Base-by-base conservation (phyloP, 2,888 invertebrate species). In the Pammene aurita region DNA sequence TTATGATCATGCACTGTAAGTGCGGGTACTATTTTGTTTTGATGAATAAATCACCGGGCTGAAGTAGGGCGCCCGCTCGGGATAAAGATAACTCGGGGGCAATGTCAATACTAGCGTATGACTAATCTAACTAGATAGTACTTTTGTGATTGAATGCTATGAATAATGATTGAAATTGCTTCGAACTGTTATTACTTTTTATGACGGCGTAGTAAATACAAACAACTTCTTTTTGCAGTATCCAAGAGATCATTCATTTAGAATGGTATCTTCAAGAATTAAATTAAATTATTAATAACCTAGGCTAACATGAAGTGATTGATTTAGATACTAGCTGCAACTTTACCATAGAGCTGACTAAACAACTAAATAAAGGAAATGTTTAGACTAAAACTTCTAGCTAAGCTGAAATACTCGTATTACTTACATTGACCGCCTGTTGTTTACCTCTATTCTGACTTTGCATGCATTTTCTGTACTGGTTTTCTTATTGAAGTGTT, bases 31-130 rank as follows among this genome's bases (percentile, higher is more conserved):
- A 63, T 72, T 73, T 71, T 62, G 70, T 71, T 71, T 71, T 67
- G 72, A 71, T 73, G 72, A 71, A 62, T 69, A 72, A 74, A 69
- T 71, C 63, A 71, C 71, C 72, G 71, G 72, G 71, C 73, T 70
- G 70, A 75, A 73, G 71, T 74, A 67, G 74, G 72, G 64, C 72
- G 71, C 74, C 60, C 60, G 76, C 75, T 73, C 66, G 72, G 70
- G 77, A 77, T 75, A 76, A 77, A 78, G 75, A 77, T 78, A 77
- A 74, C 74, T 66, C 71, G 64, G 57, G 26, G 67, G 70, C 75
- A 74, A 52, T 71, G 71, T 65, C 72, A 71, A 70, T 55, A 79
- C 76, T 71, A 76, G 70, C 71, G 73, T 70, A 68, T 66, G 60
- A 76, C 75, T 74, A 71, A 75, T 69, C 74, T 78, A 78, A 76